Percentiles rank a stretch among this genome's conserved stretches.
Evolutionary conservation across 2,113 vertebrate genomes (phyloP).

Genomic region (Suricata suricatta): DNA sequence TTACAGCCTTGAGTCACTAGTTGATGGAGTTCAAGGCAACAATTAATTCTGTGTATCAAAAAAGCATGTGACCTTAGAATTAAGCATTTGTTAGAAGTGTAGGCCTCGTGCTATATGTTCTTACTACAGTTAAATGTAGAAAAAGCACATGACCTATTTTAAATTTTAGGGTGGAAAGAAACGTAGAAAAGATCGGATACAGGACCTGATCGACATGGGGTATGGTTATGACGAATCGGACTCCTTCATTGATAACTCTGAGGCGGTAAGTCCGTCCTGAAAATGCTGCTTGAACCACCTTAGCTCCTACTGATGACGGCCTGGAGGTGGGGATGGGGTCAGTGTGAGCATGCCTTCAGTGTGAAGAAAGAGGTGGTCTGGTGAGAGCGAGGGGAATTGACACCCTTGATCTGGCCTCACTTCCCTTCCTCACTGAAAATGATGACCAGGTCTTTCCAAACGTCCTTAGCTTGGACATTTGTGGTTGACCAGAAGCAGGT

Average conservation of each 20-base stretch:
- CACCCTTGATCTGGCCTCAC: background rate
- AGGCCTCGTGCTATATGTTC: background rate
- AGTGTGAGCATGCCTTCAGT: background rate
- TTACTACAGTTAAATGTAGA: background rate
- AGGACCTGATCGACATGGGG: conserved; percentile 97
- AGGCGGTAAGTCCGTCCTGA: conserved; percentile 90
- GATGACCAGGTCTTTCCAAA: background rate
- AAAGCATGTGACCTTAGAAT: background rate
- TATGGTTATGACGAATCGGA: conserved; percentile 96
- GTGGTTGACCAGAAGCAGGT: background rate
- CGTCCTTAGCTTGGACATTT: background rate
- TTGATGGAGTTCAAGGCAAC: background rate
- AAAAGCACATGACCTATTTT: background rate
- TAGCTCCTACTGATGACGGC: background rate
- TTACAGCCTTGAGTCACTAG: conserved; percentile 12
- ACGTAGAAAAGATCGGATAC: conserved; percentile 91
- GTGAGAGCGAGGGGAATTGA: background rate
- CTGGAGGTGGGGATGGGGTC: background rate
- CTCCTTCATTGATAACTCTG: conserved; percentile 98
- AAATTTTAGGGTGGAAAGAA: conserved; percentile 88
- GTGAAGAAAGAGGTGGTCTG: background rate
- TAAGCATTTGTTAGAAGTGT: background rate
- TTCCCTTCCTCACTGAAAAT: background rate
- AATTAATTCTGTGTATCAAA: background rate
- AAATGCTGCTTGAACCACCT: background rate